Evolutionary conservation across 2,797 vertebrate species (phyloP), one percentile per base, ranked within the genome.

Genomic region (Intellagama lesueurii): DNA sequence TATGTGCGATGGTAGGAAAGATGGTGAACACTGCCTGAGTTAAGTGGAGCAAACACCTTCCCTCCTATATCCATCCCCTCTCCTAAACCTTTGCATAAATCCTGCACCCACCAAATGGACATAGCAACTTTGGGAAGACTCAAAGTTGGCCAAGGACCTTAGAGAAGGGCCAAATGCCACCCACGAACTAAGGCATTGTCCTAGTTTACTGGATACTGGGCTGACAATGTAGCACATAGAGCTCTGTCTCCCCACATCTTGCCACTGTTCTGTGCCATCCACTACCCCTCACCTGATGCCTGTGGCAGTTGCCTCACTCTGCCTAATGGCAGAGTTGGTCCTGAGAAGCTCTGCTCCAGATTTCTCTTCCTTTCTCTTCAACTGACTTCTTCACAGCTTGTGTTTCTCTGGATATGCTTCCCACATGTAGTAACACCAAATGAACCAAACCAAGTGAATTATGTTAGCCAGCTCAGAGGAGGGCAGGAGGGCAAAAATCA

Each of bases 401-500:
- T 40, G 22, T 5, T 68, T 12, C 30, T 90, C 17, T 75, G 19
- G 24, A 49, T 4, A 22, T 78, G 87, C 49, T 88, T 89, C 16
- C n/a, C 86, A 88, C 5, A 85, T 32, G 30, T 16, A 89, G 5
- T 83, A 35, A 5, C 44, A 78, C 4, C 88, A 93, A 93, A 83
- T 85, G 88, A 89, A 90, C 30, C 3, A 86, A 91, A 64, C 1
- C 52, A 9, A 49, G 88, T 64, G 68, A 70, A 68, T 44, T 89
- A 17, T 1, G 44, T 80, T 84, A 40, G 3, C 52, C 9, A 77
- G 52, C 3, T 88, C 5, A 85, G 7, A 89, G 2, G 26, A 92
- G 49, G 35, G 32, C 81, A 93, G 82, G 90, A 91, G 9, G 47
- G 49, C 0, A 24, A 87, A 88, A 80, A 76, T 73, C 84, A 92